Conservation (phyloP, 1,140 invertebrate genomes). For the Globodera ellingtonae region DNA sequence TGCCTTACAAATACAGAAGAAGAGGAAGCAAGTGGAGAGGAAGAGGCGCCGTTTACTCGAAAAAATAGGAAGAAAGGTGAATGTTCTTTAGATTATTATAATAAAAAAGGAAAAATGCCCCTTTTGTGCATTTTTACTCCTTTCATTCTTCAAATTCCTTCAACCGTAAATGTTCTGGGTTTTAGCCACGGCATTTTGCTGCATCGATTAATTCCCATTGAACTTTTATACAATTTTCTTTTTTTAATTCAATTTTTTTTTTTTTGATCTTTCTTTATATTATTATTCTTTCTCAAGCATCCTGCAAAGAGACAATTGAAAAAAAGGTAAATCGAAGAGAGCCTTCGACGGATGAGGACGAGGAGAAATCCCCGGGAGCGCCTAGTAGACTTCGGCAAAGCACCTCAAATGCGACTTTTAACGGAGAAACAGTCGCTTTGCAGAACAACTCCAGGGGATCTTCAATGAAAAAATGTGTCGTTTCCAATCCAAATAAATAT, state of each 20-base stretch:
- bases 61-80: constrained; percentile 13
- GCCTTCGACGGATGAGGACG: constrained; percentile 23
- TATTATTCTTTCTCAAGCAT: neutral
- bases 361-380: neutral
- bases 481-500: constrained; percentile 8
- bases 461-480: constrained; percentile 10
- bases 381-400: constrained; percentile 1
- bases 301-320: neutral
- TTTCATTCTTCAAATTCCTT: no score
- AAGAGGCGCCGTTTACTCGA: neutral
- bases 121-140: no score
- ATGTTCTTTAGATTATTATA: constrained; percentile 16
- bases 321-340: constrained; percentile 1
- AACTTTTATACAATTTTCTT: neutral
- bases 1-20: constrained; percentile 1
- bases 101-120: no score
- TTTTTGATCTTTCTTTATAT: neutral
- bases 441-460: constrained; percentile 1
- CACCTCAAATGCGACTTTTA: neutral
- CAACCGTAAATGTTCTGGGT: no score
- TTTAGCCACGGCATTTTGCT: no score
- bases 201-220: no score
- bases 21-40: constrained; percentile 1
- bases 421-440: neutral
- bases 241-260: neutral